Conservation (phyloP, 2,797 vertebrate species). For the Onychomys torridus region DNA sequence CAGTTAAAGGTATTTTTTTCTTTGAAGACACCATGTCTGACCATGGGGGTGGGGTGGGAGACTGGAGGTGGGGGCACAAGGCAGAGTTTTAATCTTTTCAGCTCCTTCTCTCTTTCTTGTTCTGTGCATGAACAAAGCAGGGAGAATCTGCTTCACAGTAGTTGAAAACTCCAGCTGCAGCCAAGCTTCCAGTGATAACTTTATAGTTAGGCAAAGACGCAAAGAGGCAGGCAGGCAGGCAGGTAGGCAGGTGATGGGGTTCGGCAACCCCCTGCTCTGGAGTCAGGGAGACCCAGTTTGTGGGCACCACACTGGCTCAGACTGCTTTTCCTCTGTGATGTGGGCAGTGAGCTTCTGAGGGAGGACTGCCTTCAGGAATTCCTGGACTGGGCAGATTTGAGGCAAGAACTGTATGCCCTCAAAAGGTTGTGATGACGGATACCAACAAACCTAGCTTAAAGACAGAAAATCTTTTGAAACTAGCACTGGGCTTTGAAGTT, state of each 20-base stretch:
- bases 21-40: background rate
- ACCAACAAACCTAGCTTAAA: background rate
- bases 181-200: background rate
- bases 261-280: no score
- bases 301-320: no score
- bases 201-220: background rate
- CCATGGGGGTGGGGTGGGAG: no score
- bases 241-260: background rate
- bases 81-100: background rate
- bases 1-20: background rate
- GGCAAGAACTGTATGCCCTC: background rate
- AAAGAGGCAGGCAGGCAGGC: background rate
- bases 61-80: fast-evolving
- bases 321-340: background rate
- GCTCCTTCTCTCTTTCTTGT: background rate
- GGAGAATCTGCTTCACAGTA: background rate
- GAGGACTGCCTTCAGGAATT: background rate
- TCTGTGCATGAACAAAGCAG: background rate
- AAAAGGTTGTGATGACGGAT: background rate
- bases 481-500: background rate
- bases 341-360: background rate
- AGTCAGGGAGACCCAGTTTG: background rate
- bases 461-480: background rate
- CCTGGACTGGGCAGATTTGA: background rate
- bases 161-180: background rate